Evolutionary conservation across 1,140 invertebrate species (phyloP), one percentile per base, ranked within the genome.

Genomic region (Drosophila nigromelanica): DNA sequence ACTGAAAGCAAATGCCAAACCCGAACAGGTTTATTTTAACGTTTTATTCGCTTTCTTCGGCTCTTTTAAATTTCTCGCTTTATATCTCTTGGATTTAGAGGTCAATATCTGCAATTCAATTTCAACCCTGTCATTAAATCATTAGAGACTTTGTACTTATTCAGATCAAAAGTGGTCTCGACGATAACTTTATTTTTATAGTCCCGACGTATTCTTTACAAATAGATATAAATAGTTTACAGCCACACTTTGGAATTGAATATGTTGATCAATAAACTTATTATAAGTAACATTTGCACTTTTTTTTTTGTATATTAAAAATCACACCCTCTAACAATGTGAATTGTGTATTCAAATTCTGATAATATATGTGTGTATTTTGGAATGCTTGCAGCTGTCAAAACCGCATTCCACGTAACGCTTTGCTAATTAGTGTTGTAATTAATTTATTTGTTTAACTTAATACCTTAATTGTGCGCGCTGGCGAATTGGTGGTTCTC

Each of bases 361-460:
- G 10, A 59, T 24, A 35, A 15, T 48, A 12, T 42, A 33, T 54
- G 4, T 14, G 30, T 24, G 33, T 8, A 42, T 45, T 52, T 72
- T 55, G 47, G 55, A 54, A 52, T 59, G 35, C 15, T 33, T 12
- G 15, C 30, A 78, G 66, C 60, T 66, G 51, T 60, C 62, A 54
- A 68, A 54, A 55, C 27, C 45, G 51, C 74, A 75, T 80, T 86
- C 73, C 78, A 54, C 62, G 48, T 45, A 58, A 50, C 42, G 66
- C 60, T 54, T 35, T 45, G 45, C 55, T 81, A 87, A 81, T 85
- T 78, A 68, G 80, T 73, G 58, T 63, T 67, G 66, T 47, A 77
- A 85, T 87, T 78, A 73, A 67, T 85, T 61, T 59, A 75, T 78
- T 78, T 75, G 45, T 21, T 58, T 52, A 68, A 69, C 62, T 70